Evolutionary conservation across 2,797 vertebrate species (phyloP).

Genomic region (Scleropages formosus): DNA sequence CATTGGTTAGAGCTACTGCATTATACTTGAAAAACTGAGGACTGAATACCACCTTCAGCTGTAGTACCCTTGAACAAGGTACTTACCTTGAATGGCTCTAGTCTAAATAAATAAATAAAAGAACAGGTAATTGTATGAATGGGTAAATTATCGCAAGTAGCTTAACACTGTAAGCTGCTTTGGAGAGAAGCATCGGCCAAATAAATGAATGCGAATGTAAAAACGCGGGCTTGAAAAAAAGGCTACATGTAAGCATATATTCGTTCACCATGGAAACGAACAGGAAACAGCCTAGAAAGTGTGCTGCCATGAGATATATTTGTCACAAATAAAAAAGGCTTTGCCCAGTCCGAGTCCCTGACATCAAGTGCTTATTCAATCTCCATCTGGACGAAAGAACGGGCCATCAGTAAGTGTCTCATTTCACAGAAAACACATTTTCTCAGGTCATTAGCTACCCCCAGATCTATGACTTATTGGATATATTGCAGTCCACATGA

Average conservation of each 20-base stretch:
- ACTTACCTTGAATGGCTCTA: too few relatives aligned
- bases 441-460: conserved; percentile 1
- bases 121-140: too few relatives aligned
- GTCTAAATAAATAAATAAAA: too few relatives aligned
- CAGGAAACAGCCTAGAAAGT: background rate
- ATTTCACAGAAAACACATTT: conserved; percentile 15
- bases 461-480: conserved; percentile 4
- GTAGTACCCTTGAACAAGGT: too few relatives aligned
- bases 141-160: too few relatives aligned
- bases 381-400: conserved; percentile 26
- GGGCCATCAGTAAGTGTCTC: conserved; percentile 27
- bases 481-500: background rate
- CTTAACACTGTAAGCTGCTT: too few relatives aligned
- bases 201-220: background rate
- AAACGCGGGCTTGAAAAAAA: background rate
- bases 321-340: conserved; percentile 17
- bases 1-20: too few relatives aligned
- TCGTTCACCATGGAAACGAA: conserved; percentile 34
- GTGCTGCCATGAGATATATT: conserved; percentile 20
- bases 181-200: too few relatives aligned
- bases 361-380: conserved; percentile 25
- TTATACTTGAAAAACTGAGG: too few relatives aligned
- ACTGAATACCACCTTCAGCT: too few relatives aligned
- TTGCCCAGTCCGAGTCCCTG: conserved; percentile 24
- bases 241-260: background rate